A percentile compares a stretch with the other conserved stretches of the same genome.
Evolutionary conservation across 2,888 invertebrate genomes (phyloP).

Genomic region (Enchytraeus crypticus): DNA sequence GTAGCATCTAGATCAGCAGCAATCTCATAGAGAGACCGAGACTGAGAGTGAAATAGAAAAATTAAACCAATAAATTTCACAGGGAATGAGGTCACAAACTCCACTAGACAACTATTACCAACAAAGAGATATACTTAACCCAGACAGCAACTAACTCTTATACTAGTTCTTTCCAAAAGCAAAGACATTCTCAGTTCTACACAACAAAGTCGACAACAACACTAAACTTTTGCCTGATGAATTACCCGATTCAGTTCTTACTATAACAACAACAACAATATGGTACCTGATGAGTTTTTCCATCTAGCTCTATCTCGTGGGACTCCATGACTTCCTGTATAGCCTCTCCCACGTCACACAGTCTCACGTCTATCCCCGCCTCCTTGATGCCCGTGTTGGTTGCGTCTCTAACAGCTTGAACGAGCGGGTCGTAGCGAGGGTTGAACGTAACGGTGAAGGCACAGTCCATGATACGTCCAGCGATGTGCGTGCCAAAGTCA

Average conservation of each 20-base stretch:
- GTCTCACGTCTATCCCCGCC: constrained; percentile 89
- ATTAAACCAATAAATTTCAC: too few species aligned
- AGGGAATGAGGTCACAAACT: too few species aligned
- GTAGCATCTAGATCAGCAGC: too few species aligned
- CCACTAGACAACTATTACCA: too few species aligned
- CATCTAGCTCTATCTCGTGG: constrained; percentile 93
- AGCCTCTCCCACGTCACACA: constrained; percentile 89
- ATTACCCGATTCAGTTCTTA: constrained; percentile 13
- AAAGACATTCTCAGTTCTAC: too few species aligned
- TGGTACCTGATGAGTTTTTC: constrained; percentile 83
- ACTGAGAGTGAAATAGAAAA: too few species aligned
- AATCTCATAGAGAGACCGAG: too few species aligned
- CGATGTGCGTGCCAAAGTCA: constrained; percentile 95
- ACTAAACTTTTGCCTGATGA: neutral
- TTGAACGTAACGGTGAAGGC: constrained; percentile 96
- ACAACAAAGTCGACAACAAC: neutral
- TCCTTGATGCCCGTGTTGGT: constrained; percentile 92
- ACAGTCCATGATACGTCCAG: constrained; percentile 91
- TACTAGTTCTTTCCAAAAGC: too few species aligned
- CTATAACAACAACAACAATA: too few species aligned
- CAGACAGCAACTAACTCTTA: too few species aligned
- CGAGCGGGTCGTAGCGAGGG: constrained; percentile 81
- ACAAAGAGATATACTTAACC: too few species aligned
- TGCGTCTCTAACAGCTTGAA: constrained; percentile 82
- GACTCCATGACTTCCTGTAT: constrained; percentile 99